Conservation (phyloP, 2,113 vertebrate species). For the Chunga burmeisteri region DNA sequence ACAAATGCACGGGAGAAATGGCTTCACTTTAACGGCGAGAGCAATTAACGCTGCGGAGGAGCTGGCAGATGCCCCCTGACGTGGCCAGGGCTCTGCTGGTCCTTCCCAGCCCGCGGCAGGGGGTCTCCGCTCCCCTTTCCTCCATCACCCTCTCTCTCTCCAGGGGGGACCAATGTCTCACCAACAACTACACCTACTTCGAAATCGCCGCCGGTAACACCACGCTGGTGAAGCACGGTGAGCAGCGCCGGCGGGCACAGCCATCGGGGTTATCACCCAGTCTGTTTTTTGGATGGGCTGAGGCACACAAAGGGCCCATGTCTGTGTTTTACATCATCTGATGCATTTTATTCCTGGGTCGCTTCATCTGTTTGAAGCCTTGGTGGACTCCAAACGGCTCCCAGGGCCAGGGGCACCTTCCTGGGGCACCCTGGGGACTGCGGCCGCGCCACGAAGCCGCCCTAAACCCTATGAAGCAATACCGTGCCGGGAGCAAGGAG, state of each 20-base stretch:
- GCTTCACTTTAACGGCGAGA: neutral
- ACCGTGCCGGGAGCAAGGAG: neutral
- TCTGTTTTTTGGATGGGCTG: rapidly evolving
- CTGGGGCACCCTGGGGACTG: neutral
- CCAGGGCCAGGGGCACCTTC: neutral
- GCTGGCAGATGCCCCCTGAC: no score
- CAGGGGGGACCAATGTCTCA: neutral
- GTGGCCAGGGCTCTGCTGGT: neutral
- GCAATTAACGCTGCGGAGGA: neutral
- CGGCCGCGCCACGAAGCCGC: rapidly evolving
- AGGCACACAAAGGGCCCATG: rapidly evolving
- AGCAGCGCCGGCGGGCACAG: rapidly evolving
- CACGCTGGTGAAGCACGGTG: neutral
- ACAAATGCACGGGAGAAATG: rapidly evolving
- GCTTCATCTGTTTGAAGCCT: neutral
- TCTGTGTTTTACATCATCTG: neutral
- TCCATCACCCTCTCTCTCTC: neutral
- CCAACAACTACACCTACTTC: conserved; percentile 32
- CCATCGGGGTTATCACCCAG: neutral
- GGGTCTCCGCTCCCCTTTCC: neutral
- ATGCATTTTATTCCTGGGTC: neutral
- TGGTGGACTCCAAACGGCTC: rapidly evolving
- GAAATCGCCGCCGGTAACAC: rapidly evolving
- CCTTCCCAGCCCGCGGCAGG: rapidly evolving
- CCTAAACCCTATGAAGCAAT: rapidly evolving